Evolutionary conservation across 2,113 vertebrate genomes (phyloP).

Genomic region (Etheostoma cragini): DNA sequence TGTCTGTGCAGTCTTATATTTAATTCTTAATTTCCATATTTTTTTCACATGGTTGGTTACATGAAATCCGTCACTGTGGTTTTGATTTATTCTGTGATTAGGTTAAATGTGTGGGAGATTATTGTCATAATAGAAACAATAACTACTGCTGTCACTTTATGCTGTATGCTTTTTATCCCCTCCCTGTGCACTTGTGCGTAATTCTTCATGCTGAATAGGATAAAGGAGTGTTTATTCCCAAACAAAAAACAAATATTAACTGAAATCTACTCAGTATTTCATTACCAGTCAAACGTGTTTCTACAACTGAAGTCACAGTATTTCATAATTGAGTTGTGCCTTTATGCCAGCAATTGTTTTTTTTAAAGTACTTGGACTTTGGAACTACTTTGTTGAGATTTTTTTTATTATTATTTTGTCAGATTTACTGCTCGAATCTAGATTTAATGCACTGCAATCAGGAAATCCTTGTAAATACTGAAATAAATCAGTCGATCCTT

Average conservation of each 20-base stretch:
- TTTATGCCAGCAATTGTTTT: constrained; percentile 60
- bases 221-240: constrained; percentile 20
- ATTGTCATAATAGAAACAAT: neutral
- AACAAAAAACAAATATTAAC: neutral
- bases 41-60: neutral
- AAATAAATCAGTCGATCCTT: constrained; percentile 71
- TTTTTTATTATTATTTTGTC: constrained; percentile 5
- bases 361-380: constrained; percentile 7
- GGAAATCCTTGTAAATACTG: constrained; percentile 60
- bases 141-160: neutral
- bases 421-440: constrained; percentile 49
- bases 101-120: neutral
- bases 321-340: constrained; percentile 63
- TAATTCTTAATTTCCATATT: neutral
- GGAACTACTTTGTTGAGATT: constrained; percentile 21
- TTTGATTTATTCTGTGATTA: constrained; percentile 16
- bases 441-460: constrained; percentile 57
- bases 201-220: constrained; percentile 8
- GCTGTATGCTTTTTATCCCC: neutral
- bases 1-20: neutral
- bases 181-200: constrained; percentile 11
- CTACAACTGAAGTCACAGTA: neutral
- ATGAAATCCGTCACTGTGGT: neutral
- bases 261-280: constrained; percentile 10
- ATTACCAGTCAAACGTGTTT: constrained; percentile 13